Conservation (phyloP, 2,113 vertebrate genomes). For the Bolborhynchus lineola region DNA sequence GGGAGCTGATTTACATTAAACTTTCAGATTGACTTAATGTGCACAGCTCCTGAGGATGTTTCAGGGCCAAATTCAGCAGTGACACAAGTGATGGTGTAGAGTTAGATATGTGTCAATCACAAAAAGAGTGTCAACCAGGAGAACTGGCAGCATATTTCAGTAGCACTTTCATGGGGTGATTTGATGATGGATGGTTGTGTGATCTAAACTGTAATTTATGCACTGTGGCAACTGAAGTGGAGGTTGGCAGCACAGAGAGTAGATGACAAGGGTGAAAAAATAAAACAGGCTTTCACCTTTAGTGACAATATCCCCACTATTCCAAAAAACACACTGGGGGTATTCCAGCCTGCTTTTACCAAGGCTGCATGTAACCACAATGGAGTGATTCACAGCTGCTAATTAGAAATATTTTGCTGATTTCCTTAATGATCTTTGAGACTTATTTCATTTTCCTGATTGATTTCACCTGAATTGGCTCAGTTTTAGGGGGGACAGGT, state of each 20-base stretch:
- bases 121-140: slow-evolving; percentile 58
- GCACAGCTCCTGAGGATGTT: slow-evolving; percentile 7
- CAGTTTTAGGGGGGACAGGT: accelerated
- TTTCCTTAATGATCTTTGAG: background rate
- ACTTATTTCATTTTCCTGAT: background rate
- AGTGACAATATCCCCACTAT: slow-evolving; percentile 46
- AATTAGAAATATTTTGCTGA: background rate
- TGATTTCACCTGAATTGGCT: slow-evolving; percentile 4
- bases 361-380: background rate
- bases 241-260: slow-evolving; percentile 61
- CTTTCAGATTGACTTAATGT: slow-evolving; percentile 35
- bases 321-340: background rate
- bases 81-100: slow-evolving; percentile 50
- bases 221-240: slow-evolving; percentile 66
- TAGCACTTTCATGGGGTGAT: slow-evolving; percentile 57
- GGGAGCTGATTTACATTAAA: slow-evolving; percentile 32
- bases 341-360: background rate
- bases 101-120: slow-evolving; percentile 65
- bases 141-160: slow-evolving; percentile 55
- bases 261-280: slow-evolving; percentile 68
- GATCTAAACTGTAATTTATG: slow-evolving; percentile 67
- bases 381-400: background rate
- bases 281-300: slow-evolving; percentile 67
- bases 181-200: slow-evolving; percentile 62
- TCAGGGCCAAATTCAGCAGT: slow-evolving; percentile 60